These are phyloP conservation scores for Oxytorus armatus DNA, from an alignment of 2,888 invertebrate genomes.

Conservation along the genomic window DNA sequence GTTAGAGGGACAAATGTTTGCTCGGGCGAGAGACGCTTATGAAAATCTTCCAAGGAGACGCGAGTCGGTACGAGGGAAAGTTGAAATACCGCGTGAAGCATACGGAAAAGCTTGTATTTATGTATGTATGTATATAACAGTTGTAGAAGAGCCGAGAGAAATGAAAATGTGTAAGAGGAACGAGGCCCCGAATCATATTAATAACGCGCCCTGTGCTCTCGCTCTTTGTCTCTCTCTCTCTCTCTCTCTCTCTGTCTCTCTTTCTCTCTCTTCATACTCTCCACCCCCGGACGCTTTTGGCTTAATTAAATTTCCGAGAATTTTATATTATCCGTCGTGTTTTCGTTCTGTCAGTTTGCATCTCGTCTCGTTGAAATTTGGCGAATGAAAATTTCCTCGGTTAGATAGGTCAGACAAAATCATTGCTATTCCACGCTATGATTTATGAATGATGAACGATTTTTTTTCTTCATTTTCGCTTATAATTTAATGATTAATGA, in stretches of 20 bases:
- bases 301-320: constrained; percentile 81
- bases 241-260: constrained; percentile 59
- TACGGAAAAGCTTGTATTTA: constrained; percentile 27
- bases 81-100: constrained; percentile 50
- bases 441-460: constrained; percentile 60
- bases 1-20: constrained; percentile 48
- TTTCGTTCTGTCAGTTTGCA: constrained; percentile 67
- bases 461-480: constrained; percentile 1
- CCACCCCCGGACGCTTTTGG: constrained; percentile 55
- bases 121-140: constrained; percentile 3
- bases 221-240: constrained; percentile 18
- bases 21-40: constrained; percentile 63
- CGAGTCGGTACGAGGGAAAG: constrained; percentile 57
- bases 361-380: constrained; percentile 37
- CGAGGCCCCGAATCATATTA: constrained; percentile 78
- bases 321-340: constrained; percentile 76
- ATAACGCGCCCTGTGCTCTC: constrained; percentile 73
- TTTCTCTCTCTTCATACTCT: constrained; percentile 1
- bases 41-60: constrained; percentile 68
- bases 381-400: constrained; percentile 23
- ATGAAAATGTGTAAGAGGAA: constrained; percentile 78
- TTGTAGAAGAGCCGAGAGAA: constrained; percentile 68
- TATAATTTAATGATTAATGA: constrained; percentile 1
- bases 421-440: constrained; percentile 7
- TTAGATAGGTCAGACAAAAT: constrained; percentile 31